A percentile compares a stretch with the other conserved stretches of the same genome.
phyloP scores from a whole-genome alignment of 2,797 vertebrate genomes.

The Trichosurus vulpecula region DNA sequence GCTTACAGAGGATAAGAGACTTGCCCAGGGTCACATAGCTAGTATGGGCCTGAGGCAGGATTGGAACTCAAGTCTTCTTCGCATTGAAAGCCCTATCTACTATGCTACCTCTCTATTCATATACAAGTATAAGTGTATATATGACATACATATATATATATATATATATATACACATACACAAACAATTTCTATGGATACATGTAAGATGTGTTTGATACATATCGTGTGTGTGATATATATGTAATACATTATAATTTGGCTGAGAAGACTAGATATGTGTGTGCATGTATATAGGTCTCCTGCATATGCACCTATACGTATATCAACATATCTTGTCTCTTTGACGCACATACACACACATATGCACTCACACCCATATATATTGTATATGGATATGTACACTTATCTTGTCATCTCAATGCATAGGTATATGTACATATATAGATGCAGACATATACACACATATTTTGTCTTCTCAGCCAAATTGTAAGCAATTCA shows the following conservation, averaged over 20 bases:
- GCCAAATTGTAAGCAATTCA: not conserved
- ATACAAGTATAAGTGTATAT: not conserved
- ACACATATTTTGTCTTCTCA: not conserved
- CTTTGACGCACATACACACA: not conserved
- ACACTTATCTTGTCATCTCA: not conserved
- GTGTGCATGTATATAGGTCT: not conserved
- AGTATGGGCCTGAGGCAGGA: not conserved
- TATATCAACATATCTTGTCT: not conserved
- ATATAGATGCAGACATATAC: not conserved
- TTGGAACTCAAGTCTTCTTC: not conserved
- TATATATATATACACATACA: not conserved
- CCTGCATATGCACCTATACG: not conserved
- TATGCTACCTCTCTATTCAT: not conserved
- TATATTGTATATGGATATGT: not conserved
- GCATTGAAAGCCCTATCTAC: not conserved
- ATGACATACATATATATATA: not conserved
- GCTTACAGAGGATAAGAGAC: not conserved
- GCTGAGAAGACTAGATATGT: not conserved
- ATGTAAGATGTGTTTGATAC: not conserved
- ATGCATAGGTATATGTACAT: not conserved
- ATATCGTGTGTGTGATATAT: not conserved
- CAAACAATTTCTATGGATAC: not conserved
- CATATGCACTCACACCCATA: not conserved
- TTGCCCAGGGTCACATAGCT: not conserved
- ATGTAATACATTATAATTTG: not conserved